Percentiles rank a stretch among this genome's conserved stretches.
Conservation (phyloP, 2,888 invertebrate species). For the Priocnemis perturbator region DNA sequence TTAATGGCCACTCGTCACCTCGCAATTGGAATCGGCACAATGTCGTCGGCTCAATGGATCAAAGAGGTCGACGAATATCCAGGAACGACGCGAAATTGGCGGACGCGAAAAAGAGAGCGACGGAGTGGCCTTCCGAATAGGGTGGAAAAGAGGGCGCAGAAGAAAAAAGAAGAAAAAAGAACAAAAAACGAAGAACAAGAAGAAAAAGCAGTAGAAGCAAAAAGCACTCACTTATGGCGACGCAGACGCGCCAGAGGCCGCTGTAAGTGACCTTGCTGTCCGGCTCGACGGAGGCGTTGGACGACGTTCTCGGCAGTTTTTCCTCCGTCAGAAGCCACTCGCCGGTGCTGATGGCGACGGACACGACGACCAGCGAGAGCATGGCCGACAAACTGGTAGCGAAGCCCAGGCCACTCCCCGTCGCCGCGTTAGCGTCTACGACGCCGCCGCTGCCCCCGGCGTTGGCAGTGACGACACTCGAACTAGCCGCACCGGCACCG, state of each 20-base stretch:
- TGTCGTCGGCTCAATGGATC: no score
- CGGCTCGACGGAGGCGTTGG: conserved; percentile 85
- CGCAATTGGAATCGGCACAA: no score
- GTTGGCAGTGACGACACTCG: conserved; percentile 35
- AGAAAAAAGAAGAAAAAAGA: no score
- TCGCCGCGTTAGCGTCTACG: conserved; percentile 42
- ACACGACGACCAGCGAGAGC: conserved; percentile 83
- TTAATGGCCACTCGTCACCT: neutral
- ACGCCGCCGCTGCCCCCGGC: conserved; percentile 37
- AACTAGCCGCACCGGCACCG: conserved; percentile 41
- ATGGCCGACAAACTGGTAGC: conserved; percentile 79
- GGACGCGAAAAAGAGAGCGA: no score
- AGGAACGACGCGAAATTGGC: no score
- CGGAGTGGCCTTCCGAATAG: no score
- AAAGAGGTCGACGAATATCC: no score
- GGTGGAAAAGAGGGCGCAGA: no score
- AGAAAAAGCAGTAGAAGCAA: neutral
- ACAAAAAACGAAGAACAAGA: no score
- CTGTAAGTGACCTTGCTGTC: conserved; percentile 86
- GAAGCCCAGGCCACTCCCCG: conserved; percentile 67
- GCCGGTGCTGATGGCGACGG: conserved; percentile 85
- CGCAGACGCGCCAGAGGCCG: conserved; percentile 89
- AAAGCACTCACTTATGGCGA: conserved; percentile 84
- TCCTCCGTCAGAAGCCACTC: conserved; percentile 94
- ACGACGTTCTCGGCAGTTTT: conserved; percentile 83